phyloP scores from a whole-genome alignment of 2,888 invertebrate genomes.

The Kryphioiulus occultus region DNA sequence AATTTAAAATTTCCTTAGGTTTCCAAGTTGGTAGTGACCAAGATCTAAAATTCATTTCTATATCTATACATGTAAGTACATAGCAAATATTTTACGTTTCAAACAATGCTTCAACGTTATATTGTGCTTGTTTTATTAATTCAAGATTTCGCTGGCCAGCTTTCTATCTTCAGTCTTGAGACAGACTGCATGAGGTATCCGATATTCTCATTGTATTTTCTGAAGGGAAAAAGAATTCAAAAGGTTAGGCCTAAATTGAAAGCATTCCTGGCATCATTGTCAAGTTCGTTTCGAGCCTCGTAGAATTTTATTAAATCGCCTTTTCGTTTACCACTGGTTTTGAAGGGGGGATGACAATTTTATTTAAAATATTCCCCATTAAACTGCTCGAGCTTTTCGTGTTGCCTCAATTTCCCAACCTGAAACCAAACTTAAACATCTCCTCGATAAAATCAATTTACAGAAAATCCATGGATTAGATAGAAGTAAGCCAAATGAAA shows the following conservation, averaged over 20 bases:
- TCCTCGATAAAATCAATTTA: slow-evolving; percentile 29
- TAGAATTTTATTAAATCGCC: neutral
- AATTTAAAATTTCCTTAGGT: too few relatives aligned
- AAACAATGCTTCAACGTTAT: neutral
- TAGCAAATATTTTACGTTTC: neutral
- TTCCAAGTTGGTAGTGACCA: too few relatives aligned
- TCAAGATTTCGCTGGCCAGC: neutral
- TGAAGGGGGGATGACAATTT: neutral
- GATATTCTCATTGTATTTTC: neutral
- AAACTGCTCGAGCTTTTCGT: slow-evolving; percentile 1
- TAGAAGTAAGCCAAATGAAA: slow-evolving; percentile 40
- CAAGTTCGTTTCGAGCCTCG: neutral
- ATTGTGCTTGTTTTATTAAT: neutral
- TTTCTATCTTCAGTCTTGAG: neutral
- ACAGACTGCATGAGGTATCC: neutral
- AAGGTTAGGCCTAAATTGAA: slow-evolving; percentile 9
- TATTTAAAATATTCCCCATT: slow-evolving; percentile 28
- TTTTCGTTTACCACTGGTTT: neutral
- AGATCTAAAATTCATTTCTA: neutral
- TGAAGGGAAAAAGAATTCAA: neutral
- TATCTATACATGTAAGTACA: too few relatives aligned
- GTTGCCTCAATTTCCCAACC: neutral
- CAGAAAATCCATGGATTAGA: slow-evolving; percentile 34
- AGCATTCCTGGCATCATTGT: slow-evolving; percentile 36
- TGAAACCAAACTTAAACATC: slow-evolving; percentile 29